These are phyloP conservation scores for Halocynthia roretzi DNA, from an alignment of 23 tunicate genomes.

Conservation along the genomic window DNA sequence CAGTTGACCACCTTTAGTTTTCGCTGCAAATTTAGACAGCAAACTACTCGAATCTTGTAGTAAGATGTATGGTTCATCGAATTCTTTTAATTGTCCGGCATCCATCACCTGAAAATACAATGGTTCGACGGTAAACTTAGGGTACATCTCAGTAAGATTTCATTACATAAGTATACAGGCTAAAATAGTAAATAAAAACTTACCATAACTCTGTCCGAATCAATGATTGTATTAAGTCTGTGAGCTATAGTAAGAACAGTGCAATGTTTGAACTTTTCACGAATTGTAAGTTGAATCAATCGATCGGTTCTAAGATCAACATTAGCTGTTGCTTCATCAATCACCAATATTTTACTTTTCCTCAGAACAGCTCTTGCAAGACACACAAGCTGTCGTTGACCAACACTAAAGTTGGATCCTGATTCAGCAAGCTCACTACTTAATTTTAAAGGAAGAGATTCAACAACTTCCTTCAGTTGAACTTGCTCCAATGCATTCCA, in stretches of 20 bases:
- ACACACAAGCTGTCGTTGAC: constrained; percentile 89
- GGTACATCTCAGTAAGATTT: no score
- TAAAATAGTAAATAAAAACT: constrained; percentile 42
- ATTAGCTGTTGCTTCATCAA: constrained; percentile 97
- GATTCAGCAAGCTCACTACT: constrained; percentile 42
- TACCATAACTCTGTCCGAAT: constrained; percentile 80
- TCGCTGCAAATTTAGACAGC: constrained; percentile 19
- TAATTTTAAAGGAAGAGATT: constrained; percentile 40
- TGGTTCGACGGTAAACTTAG: no score
- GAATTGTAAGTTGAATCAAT: constrained; percentile 75
- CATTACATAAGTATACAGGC: no score
- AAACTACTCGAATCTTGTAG: constrained; percentile 24
- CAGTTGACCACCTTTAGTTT: no score
- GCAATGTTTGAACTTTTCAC: constrained; percentile 54
- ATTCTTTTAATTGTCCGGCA: constrained; percentile 49
- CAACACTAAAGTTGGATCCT: constrained; percentile 82
- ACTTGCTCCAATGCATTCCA: constrained; percentile 68
- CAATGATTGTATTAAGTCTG: constrained; percentile 83
- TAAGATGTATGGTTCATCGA: constrained; percentile 66
- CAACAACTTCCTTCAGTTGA: no score
- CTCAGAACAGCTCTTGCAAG: constrained; percentile 81
- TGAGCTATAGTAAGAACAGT: constrained; percentile 94
- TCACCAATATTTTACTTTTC: constrained; percentile 53
- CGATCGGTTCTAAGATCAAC: constrained; percentile 87
- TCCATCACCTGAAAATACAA: constrained; percentile 37